phyloP scores from a whole-genome alignment of 1,140 invertebrate genomes.

The Euborellia annulipes region DNA sequence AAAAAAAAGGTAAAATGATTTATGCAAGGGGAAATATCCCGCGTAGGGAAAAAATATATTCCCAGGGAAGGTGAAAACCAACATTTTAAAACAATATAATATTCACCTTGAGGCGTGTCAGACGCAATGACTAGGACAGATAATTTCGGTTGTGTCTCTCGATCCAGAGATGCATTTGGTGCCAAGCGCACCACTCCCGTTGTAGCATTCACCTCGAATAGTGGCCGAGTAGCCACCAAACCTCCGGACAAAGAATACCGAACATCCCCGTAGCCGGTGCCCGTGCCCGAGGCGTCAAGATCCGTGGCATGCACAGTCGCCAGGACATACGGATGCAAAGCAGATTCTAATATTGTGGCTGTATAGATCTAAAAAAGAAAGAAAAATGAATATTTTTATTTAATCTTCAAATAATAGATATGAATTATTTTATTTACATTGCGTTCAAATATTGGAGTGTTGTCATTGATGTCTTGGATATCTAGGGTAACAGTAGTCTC shows the following conservation, averaged over 20 bases:
- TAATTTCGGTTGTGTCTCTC: slow-evolving; percentile 53
- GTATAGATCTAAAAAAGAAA: slow-evolving; percentile 39
- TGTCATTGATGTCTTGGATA: slow-evolving; percentile 63
- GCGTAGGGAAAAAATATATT: too few relatives aligned
- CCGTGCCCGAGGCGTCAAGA: slow-evolving; percentile 45
- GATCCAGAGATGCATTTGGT: slow-evolving; percentile 48
- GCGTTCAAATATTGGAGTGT: slow-evolving; percentile 54
- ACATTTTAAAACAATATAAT: too few relatives aligned
- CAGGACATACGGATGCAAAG: slow-evolving; percentile 46
- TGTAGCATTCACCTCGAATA: slow-evolving; percentile 5
- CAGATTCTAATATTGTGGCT: slow-evolving; percentile 51
- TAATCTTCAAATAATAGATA: slow-evolving; percentile 3
- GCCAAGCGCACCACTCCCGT: slow-evolving; percentile 33
- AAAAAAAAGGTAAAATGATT: too few relatives aligned
- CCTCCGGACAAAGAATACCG: slow-evolving; percentile 48
- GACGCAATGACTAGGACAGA: slow-evolving; percentile 51
- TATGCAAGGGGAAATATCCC: too few relatives aligned
- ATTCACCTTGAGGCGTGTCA: slow-evolving; percentile 49
- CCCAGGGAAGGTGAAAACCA: too few relatives aligned
- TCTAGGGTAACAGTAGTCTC: slow-evolving; percentile 51
- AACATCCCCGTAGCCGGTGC: slow-evolving; percentile 47
- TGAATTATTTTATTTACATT: slow-evolving; percentile 25
- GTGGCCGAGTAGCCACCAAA: slow-evolving; percentile 5
- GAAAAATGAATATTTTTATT: slow-evolving; percentile 7
- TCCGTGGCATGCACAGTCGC: slow-evolving; percentile 52